A percentile compares a stretch with the other conserved stretches of the same genome.
Conservation (phyloP, 2,113 vertebrate species). For the Merops nubicus region DNA sequence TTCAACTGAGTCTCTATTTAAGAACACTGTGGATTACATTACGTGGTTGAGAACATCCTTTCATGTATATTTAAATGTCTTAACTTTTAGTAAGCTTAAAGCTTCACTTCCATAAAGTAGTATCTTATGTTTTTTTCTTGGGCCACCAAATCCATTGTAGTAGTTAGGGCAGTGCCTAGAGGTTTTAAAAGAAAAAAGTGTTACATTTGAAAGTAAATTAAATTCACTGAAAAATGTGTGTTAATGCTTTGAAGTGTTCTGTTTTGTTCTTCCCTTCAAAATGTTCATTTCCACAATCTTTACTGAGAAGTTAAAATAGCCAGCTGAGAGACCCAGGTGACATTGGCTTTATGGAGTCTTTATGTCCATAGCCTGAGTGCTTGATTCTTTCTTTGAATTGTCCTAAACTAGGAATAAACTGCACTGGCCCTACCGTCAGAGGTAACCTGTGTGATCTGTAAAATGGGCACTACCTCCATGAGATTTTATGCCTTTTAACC, state of each 20-base stretch:
- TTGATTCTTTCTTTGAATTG: neutral
- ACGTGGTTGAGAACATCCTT: neutral
- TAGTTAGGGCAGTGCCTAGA: neutral
- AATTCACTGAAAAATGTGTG: neutral
- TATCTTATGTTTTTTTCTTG: neutral
- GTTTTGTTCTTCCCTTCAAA: neutral
- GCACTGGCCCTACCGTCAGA: neutral
- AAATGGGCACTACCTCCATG: neutral
- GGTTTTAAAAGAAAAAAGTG: neutral
- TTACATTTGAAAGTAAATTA: neutral
- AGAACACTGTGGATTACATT: neutral
- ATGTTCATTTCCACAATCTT: neutral
- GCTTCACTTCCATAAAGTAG: neutral
- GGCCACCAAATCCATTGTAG: neutral
- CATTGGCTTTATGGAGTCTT: neutral
- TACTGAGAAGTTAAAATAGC: neutral
- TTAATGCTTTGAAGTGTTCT: neutral
- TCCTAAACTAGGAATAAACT: neutral
- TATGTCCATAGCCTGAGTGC: neutral
- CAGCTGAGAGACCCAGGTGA: neutral
- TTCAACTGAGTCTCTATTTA: neutral
- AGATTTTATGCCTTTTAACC: no score
- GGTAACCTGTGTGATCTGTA: neutral
- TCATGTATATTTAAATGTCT: neutral
- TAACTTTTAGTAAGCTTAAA: neutral